Evolutionary conservation across 2,113 vertebrate species (phyloP).

Genomic region (Anoplopoma fimbria): DNA sequence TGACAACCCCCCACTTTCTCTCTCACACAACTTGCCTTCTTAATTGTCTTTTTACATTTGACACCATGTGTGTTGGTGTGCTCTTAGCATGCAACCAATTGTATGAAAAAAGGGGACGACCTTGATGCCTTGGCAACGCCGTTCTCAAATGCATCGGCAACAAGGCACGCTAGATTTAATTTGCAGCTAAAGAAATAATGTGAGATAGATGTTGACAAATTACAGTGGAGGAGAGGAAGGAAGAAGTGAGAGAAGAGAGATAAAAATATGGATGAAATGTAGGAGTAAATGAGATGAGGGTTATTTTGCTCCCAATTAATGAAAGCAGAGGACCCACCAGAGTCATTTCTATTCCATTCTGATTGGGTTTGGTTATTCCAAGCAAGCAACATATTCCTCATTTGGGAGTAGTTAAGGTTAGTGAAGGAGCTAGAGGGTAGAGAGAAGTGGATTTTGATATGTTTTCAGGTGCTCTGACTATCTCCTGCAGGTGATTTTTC

Average conservation of each 20-base stretch:
- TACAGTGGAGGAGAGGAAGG: background rate
- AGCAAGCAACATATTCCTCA: slow-evolving; percentile 57
- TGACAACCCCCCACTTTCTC: no score
- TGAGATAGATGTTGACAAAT: slow-evolving; percentile 46
- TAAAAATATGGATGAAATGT: slow-evolving; percentile 38
- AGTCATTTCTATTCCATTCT: slow-evolving; percentile 65
- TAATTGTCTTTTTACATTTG: no score
- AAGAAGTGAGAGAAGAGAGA: slow-evolving; percentile 41
- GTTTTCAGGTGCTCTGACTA: slow-evolving; percentile 52
- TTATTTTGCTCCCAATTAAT: slow-evolving; percentile 60
- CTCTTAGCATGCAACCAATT: no score
- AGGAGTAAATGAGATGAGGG: slow-evolving; percentile 26
- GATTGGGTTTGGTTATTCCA: slow-evolving; percentile 71
- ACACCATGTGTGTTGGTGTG: no score
- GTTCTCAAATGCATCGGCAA: slow-evolving; percentile 7
- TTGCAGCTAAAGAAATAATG: slow-evolving; percentile 32
- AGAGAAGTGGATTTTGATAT: slow-evolving; percentile 47
- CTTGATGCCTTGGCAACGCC: slow-evolving; percentile 25
- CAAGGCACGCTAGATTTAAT: slow-evolving; percentile 41
- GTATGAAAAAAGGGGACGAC: slow-evolving; percentile 17
- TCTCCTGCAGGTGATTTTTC: slow-evolving; percentile 66
- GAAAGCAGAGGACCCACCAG: slow-evolving; percentile 47
- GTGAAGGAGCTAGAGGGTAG: slow-evolving; percentile 43
- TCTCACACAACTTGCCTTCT: no score
- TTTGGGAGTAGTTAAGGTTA: slow-evolving; percentile 45